Base-by-base conservation (phyloP, 2,113 vertebrate species). In the Mastomys coucha region DNA sequence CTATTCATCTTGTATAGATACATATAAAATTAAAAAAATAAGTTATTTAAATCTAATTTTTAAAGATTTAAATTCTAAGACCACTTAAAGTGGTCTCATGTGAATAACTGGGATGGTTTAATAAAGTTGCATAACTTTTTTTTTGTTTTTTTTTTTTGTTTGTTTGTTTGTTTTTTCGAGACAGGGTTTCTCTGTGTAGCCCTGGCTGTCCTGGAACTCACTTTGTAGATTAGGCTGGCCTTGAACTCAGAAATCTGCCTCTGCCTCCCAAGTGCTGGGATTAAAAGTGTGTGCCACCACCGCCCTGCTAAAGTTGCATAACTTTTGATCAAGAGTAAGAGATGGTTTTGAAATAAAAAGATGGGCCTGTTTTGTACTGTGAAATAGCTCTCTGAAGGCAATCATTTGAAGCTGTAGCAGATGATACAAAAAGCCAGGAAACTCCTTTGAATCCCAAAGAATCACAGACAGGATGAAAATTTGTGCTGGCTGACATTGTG, bases 1-100 rank as follows among this genome's bases (percentile, higher is more conserved):
- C 4, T 94, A 31, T 63, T 75, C 28, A 6, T 80, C 51, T 49
- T 85, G 28, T 65, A 4, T 92, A 17, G 26, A 58, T 80, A 70
- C 39, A 76, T 63, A 53, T 80, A 91, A 33, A 94, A 58, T 8
- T 95, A 42, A 78, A 87, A 51, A 91, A 72, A 42, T 76, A 82
- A 81, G 26, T 63, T 78, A 77, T 63, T 88, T 78, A 92, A 60
- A 31, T 56, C 12, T 91, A 20, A n/a, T 69, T 87, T 10, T 19
- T 89, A 56, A 86, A 63, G 72, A 60, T 33, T 69, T 73, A 88
- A 92, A 51, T 85, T 89, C 76, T 88, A 73, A 93, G 53, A 88
- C 39, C 24, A 45, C 49, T 24, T 92, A 2, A 93, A 87, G 33
- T 95, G 88, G 45, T 86, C 16, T 94, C 42, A 24, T 58, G 14